Conservation (phyloP, 2,888 invertebrate genomes). For the Phyllotreta striolata region DNA sequence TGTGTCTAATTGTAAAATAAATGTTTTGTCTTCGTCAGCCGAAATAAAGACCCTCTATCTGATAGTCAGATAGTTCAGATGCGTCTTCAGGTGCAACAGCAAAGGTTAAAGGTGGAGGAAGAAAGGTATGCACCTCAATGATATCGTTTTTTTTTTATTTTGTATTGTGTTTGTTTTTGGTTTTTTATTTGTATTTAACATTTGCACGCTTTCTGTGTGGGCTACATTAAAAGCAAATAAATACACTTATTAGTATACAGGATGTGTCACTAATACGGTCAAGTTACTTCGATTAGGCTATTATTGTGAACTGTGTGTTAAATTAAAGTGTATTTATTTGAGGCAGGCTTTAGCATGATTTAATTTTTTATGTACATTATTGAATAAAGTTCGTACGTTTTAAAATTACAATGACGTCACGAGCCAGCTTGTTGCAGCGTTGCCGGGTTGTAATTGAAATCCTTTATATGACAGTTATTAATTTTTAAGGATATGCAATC, state of each 20-base stretch:
- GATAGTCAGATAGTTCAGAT: conserved; percentile 84
- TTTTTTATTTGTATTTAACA: conserved; percentile 36
- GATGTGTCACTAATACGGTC: background rate
- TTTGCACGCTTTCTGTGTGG: conserved; percentile 29
- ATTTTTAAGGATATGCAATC: no score
- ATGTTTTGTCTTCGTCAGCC: conserved; percentile 62
- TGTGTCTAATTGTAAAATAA: conserved; percentile 18
- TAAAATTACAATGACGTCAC: no score
- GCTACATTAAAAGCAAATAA: conserved; percentile 5
- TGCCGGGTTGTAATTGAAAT: no score
- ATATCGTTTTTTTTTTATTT: conserved; percentile 21
- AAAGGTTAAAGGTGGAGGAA: conserved; percentile 81
- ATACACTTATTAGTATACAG: background rate
- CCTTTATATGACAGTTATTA: no score
- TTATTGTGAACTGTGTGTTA: no score
- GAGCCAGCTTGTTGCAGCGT: no score
- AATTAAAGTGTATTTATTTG: no score
- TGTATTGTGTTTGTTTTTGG: conserved; percentile 27
- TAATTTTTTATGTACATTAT: no score
- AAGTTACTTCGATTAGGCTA: background rate
- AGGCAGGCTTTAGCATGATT: no score
- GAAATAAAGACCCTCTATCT: conserved; percentile 74
- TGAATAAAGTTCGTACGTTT: no score
- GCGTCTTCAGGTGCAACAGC: conserved; percentile 80
- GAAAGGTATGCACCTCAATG: conserved; percentile 71